Base-by-base conservation (phyloP, 2,888 invertebrate genomes). In the Pollenia griseotomentosa region DNA sequence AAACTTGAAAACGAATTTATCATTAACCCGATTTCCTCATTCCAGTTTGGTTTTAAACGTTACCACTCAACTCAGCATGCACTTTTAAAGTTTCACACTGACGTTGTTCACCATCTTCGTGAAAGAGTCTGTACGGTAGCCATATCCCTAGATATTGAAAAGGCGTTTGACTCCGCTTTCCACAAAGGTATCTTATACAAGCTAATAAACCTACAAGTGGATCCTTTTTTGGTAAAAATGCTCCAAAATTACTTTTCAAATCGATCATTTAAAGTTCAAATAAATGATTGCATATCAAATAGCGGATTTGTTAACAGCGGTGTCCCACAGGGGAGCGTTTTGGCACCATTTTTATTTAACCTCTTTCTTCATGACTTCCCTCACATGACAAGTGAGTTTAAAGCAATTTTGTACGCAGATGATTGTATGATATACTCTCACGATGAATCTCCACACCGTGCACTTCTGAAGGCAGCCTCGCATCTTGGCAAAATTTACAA, bases 21-120 rank as follows among this genome's bases (percentile, higher is more conserved):
- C 1, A 48, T 48, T 10, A 48, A 48, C 12, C 48, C 48, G 11
- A 2, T 48, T 2, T 14, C 48, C 9, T 12, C 48, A 48, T 14
- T 48, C 9, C 11, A 1, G 9, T 48, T 48, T 48, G 11, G 48
- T 11, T 48, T 48, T 14, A 11, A 48, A 9, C 48, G 11, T 5
- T 48, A 9, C 2, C 48, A 48, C 48, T 74, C 48, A 48, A 61
- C 48, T 5, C 51, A 61, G 3, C 14, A 74, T 46, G 74, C 46
- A 7, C 46, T 74, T 48, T 48, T 61, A 10, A 55, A 55, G n/a
- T 55, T 55, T 10, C 55, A 55, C n/a, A n/a, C 8, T 10, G 55
- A 55, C 55, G 10, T 19, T 19, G 19, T 19, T 5, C 1, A 16
- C 6, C 6, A 55, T n/a, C 16, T 55, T 1, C 6, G 19, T 9